Evolutionary conservation across 1,140 invertebrate genomes (phyloP).

Genomic region (Uloborus diversus): DNA sequence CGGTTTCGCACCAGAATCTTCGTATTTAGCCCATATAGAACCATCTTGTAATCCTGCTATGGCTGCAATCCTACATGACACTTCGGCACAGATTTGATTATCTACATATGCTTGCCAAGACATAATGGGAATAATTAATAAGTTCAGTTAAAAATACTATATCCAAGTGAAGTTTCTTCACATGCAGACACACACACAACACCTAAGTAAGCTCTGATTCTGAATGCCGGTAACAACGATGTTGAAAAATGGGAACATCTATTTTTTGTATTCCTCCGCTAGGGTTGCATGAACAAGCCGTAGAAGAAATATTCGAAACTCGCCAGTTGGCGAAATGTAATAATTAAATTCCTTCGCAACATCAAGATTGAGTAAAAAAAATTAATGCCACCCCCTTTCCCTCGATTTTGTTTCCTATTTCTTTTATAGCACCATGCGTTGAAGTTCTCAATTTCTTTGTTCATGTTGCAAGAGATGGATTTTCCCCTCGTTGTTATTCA

Average conservation of each 20-base stretch:
- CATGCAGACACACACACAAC: too few species aligned
- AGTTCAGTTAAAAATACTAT: constrained; percentile 10
- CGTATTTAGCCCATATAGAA: constrained; percentile 92
- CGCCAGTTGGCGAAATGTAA: background rate
- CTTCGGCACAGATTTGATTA: constrained; percentile 91
- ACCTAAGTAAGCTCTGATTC: background rate
- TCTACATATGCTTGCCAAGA: constrained; percentile 98
- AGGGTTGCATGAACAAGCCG: constrained; percentile 27
- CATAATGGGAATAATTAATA: constrained; percentile 69
- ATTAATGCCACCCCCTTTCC: too few species aligned
- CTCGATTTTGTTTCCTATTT: too few species aligned
- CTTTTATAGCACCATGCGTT: too few species aligned
- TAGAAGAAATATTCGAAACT: background rate
- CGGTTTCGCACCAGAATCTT: constrained; percentile 62
- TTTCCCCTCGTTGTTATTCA: too few species aligned
- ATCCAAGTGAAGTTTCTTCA: too few species aligned
- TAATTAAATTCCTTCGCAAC: too few species aligned
- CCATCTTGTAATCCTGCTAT: constrained; percentile 90
- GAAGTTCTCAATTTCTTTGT: too few species aligned
- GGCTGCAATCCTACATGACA: constrained; percentile 70
- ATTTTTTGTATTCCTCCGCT: constrained; percentile 47
- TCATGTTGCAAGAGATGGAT: too few species aligned
- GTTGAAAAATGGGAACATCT: background rate
- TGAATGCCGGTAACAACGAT: constrained; percentile 15
- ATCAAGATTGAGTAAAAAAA: too few species aligned